These are phyloP conservation scores for Percina caprodes DNA, from an alignment of 2,113 vertebrate genomes.

Conservation along the genomic window DNA sequence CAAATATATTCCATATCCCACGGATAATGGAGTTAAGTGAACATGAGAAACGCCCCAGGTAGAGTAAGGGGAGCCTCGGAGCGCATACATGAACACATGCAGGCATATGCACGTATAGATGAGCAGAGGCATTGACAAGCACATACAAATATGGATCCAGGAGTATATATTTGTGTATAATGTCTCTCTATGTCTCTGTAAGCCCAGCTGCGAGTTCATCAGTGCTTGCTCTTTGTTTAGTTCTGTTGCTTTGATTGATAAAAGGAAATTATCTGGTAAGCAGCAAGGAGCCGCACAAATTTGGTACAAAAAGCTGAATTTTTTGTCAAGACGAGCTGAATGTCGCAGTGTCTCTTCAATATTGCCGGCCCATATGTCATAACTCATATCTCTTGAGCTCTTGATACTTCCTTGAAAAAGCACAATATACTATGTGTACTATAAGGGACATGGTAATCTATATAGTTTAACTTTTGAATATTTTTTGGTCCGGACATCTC, in stretches of 20 bases:
- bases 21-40: slow-evolving; percentile 80
- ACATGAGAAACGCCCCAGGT: slow-evolving; percentile 67
- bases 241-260: slow-evolving; percentile 44
- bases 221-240: slow-evolving; percentile 47
- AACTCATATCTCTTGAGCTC: background rate
- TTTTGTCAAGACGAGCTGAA: slow-evolving; percentile 17
- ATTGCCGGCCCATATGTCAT: background rate
- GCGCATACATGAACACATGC: slow-evolving; percentile 48
- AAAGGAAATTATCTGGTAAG: slow-evolving; percentile 40
- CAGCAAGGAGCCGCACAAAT: slow-evolving; percentile 23
- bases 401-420: background rate
- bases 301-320: slow-evolving; percentile 16
- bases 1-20: slow-evolving; percentile 84
- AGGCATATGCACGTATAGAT: slow-evolving; percentile 19
- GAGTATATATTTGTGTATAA: background rate
- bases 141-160: slow-evolving; percentile 39
- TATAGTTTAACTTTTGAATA: background rate
- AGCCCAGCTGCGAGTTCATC: slow-evolving; percentile 47
- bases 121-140: slow-evolving; percentile 28
- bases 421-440: background rate
- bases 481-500: slow-evolving; percentile 16
- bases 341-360: background rate
- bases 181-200: slow-evolving; percentile 5
- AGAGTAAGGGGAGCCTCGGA: slow-evolving; percentile 31
- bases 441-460: background rate